Evolutionary conservation across 2,113 vertebrate genomes (phyloP), one percentile per base, ranked within the genome.

Genomic region (Tragelaphus imberbis): DNA sequence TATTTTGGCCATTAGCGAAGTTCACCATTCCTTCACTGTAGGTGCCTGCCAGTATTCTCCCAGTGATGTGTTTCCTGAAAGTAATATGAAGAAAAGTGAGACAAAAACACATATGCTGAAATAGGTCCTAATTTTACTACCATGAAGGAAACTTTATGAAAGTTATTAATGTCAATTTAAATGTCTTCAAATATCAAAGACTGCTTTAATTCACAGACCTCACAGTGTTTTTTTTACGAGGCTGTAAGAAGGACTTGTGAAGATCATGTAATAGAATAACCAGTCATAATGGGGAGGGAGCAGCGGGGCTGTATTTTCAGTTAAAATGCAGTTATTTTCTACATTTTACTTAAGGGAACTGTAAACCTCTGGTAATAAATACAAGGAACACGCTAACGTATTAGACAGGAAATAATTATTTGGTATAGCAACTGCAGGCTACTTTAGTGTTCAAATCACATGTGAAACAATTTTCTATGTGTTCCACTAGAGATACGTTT

Each of bases 321-420:
- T 58, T 81, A 88, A 58, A 85, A 85, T 40, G 61, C 14, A 40
- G 28, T 63, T 82, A 56, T 58, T 77, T 49, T 88, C 36, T 68
- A 87, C 28, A 87, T 88, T 96, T 93, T 33, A 47, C 59, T 94
- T 95, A 55, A 16, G 87, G 80, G 71, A 93, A 56, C 58, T 49
- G 27, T 90, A 79, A 92, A 89, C 51, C 40, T 25, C 84, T 68
- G 30, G 71, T 82, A 47, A 59, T 30, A 84, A 91, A 61, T 7
- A 49, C 3, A 55, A 59, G 30, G 51, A 91, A 28, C 77, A 61
- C 2, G 33, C 79, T 75, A 59, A 56, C 47, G 44, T 44, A n/a
- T 30, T 25, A 55, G 94, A 49, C 33, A 93, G 85, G 92, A 84
- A 63, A 75, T 79, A 55, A 51, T 61, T 10, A 25, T 17, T 21